Base-by-base conservation (phyloP, 2,888 invertebrate genomes). In the Synanthedon formicaeformis region DNA sequence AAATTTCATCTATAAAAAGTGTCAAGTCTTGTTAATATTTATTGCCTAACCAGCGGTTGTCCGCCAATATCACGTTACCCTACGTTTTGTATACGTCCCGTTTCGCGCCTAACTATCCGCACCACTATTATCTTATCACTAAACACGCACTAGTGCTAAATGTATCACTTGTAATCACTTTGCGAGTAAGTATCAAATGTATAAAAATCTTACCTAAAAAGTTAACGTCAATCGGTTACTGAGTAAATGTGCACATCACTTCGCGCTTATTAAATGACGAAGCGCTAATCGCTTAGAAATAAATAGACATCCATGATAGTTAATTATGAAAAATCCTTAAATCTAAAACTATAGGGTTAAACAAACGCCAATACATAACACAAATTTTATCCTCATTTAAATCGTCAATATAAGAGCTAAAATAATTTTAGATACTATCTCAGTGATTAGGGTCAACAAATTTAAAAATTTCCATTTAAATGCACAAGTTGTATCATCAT, bases 151-250 rank as follows among this genome's bases (percentile, higher is more conserved):
- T 85, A 82, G 67, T 82, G 78, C 71, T 69, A 71, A 58, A 51
- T 63, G 68, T 85, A 86, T 87, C 86, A 86, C 86, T 80, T 87
- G 74, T 77, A 80, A 86, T 86, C 86, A 86, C 84, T 76, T 83
- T 79, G 81, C 81, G 82, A 82, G 78, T 85, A 83, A 81, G 84
- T 87, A 86, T 86, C 86, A 86, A 87, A 86, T 84, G 86, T 87
- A 85, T 86, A 82, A 86, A 77, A 82, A 73, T 56, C 78, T 85
- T 79, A 79, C 65, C 77, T 80, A 78, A 69, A 74, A 70, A 61
- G 57, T 80, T 80, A 80, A 81, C 72, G 60, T 78, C 78, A 78
- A 75, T 78, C 75, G 75, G 71, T 80, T 77, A 78, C 66, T 72
- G 80, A 84, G 79, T 83, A 81, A 77, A 79, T 72, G 78, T 80